A percentile compares a stretch with the other conserved stretches of the same genome.
phyloP scores from a whole-genome alignment of 2,113 vertebrate genomes.

The Clarias gariepinus region DNA sequence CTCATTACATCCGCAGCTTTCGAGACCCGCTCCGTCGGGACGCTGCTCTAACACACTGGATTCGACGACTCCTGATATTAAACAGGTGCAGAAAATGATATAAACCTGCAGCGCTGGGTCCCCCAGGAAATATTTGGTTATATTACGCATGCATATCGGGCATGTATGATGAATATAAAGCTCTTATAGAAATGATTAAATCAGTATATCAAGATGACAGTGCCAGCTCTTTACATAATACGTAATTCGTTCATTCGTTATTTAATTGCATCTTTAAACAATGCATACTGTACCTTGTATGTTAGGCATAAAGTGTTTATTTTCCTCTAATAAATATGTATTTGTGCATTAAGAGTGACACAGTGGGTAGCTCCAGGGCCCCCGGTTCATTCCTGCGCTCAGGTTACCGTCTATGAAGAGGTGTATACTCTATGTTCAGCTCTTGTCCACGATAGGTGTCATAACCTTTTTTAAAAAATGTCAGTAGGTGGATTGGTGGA shows the following conservation, averaged over 20 bases:
- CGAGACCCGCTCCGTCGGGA: background rate
- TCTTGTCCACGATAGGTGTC: background rate
- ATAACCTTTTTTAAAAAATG: background rate
- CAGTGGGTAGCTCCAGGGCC: background rate
- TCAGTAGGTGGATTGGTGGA: background rate
- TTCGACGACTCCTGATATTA: conserved; percentile 16
- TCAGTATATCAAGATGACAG: conserved; percentile 4
- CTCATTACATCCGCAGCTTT: conserved; percentile 7
- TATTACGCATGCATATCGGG: conserved; percentile 6
- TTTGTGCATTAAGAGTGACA: background rate
- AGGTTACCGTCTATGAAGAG: background rate
- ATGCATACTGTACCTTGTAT: conserved; percentile 56
- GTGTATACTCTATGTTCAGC: background rate
- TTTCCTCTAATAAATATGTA: background rate
- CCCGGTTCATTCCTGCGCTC: background rate
- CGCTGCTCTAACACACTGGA: background rate
- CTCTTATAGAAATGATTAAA: conserved; percentile 29
- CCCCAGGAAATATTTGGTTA: conserved; percentile 1
- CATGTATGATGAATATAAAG: conserved; percentile 36
- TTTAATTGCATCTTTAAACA: conserved; percentile 50
- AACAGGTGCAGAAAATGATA: background rate
- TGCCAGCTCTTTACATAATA: background rate
- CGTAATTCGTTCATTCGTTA: background rate
- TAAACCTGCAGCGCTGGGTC: background rate
- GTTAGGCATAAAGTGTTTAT: conserved; percentile 58